These are phyloP conservation scores for Pelobates cultripes DNA, from an alignment of 2,797 vertebrate genomes.

Conservation along the genomic window DNA sequence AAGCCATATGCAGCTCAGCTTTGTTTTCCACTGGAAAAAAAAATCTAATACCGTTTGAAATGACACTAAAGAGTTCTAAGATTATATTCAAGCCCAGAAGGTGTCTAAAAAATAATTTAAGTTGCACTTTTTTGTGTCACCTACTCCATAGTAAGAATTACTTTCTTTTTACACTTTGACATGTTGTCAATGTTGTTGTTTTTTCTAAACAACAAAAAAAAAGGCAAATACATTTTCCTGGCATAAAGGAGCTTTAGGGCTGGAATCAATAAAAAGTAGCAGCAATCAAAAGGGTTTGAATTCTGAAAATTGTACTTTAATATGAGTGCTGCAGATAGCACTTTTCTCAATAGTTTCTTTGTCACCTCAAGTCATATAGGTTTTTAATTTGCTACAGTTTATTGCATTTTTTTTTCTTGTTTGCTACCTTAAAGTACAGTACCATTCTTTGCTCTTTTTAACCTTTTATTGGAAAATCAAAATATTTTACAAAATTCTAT, in stretches of 20 bases:
- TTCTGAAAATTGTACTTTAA: constrained; percentile 37
- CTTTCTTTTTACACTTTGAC: constrained; percentile 40
- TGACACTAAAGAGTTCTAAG: not conserved
- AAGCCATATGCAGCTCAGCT: too few species aligned
- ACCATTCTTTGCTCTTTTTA: not conserved
- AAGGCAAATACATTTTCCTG: constrained; percentile 28
- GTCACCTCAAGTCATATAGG: constrained; percentile 25
- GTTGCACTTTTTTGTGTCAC: constrained; percentile 30
- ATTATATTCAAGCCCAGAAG: not conserved
- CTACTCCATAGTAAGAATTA: not conserved
- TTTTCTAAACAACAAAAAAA: constrained; percentile 13
- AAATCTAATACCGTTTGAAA: too few species aligned
- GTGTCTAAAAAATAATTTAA: constrained; percentile 1
- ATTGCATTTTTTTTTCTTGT: constrained; percentile 21
- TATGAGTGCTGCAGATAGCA: constrained; percentile 18
- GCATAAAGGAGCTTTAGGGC: constrained; percentile 34
- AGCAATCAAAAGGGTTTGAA: constrained; percentile 35
- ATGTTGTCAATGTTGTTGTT: not conserved
- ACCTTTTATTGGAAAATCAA: not conserved
- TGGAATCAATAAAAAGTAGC: constrained; percentile 39
- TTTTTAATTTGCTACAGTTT: constrained; percentile 37
- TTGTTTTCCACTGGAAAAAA: too few species aligned
- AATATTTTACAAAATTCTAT: not conserved
- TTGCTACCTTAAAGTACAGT: not conserved
- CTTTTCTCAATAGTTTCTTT: constrained; percentile 36